Evolutionary conservation across 37 sponge, comb jelly and placozoan genomes (phyloP).

Genomic region (Aplysina aerophoba): DNA sequence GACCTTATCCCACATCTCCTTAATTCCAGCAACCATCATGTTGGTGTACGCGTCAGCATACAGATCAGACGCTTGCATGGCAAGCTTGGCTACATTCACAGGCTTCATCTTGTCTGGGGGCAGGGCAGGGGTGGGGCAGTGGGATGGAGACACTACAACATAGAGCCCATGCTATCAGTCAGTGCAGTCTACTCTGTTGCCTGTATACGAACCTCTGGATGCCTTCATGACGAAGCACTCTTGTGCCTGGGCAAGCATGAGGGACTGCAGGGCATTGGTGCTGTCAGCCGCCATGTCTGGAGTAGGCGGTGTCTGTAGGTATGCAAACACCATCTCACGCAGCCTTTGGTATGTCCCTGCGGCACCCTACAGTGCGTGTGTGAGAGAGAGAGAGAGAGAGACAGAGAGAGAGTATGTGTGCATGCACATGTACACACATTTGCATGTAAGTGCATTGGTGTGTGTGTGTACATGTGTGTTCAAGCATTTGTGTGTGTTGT

Average conservation of each 20-base stretch:
- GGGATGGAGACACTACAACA: neutral
- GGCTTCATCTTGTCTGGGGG: conserved; percentile 88
- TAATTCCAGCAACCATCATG: conserved; percentile 70
- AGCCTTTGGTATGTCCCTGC: conserved; percentile 89
- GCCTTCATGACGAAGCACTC: conserved; percentile 91
- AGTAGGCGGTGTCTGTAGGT: conserved; percentile 85
- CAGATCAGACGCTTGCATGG: conserved; percentile 83
- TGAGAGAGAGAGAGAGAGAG: neutral
- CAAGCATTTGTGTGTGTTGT: too few relatives aligned
- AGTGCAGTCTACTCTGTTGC: neutral
- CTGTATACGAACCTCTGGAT: conserved; percentile 42
- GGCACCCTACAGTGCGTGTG: conserved; percentile 65
- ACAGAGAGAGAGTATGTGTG: too few relatives aligned
- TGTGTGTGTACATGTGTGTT: too few relatives aligned
- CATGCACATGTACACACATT: too few relatives aligned
- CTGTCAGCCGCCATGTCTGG: conserved; percentile 90
- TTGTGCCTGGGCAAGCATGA: conserved; percentile 97
- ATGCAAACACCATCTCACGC: conserved; percentile 83
- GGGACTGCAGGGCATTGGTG: conserved; percentile 74
- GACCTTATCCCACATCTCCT: conserved; percentile 82
- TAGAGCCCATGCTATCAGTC: too few relatives aligned
- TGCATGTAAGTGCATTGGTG: too few relatives aligned
- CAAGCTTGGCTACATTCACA: conserved; percentile 79
- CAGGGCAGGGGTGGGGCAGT: neutral
- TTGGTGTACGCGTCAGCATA: conserved; percentile 84